Conservation (phyloP, 2,888 invertebrate genomes). For the Hypercompe scribonia region DNA sequence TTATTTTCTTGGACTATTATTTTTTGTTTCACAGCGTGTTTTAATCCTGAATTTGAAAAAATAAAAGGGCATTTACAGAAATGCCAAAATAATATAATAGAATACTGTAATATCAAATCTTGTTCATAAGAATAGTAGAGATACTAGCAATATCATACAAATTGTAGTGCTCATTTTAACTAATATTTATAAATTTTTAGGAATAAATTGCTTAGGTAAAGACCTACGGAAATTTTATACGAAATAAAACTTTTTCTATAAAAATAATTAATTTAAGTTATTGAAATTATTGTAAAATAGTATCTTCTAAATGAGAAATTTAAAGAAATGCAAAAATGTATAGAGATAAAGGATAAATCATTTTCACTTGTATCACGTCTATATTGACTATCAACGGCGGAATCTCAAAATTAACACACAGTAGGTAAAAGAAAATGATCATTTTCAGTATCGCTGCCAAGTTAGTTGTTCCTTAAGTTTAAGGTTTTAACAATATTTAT, state of each 20-base stretch:
- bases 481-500: too few species aligned
- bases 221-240: constrained; percentile 46
- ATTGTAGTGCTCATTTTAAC: constrained; percentile 56
- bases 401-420: too few species aligned
- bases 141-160: constrained; percentile 46
- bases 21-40: constrained; percentile 28
- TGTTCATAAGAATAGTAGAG: constrained; percentile 35
- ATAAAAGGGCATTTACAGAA: constrained; percentile 48
- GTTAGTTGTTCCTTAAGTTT: too few species aligned
- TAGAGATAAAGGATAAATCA: background rate
- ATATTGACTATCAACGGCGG: too few species aligned
- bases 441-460: too few species aligned
- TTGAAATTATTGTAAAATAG: background rate
- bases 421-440: too few species aligned
- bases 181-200: constrained; percentile 39
- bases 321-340: background rate
- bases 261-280: background rate
- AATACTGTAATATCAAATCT: constrained; percentile 26
- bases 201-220: constrained; percentile 28
- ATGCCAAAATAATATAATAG: constrained; percentile 31
- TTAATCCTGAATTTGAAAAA: constrained; percentile 32
- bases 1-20: constrained; percentile 16
- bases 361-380: background rate
- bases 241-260: constrained; percentile 3
- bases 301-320: background rate